Evolutionary conservation across 1,140 invertebrate species (phyloP).

Genomic region (Drosophila nasuta): DNA sequence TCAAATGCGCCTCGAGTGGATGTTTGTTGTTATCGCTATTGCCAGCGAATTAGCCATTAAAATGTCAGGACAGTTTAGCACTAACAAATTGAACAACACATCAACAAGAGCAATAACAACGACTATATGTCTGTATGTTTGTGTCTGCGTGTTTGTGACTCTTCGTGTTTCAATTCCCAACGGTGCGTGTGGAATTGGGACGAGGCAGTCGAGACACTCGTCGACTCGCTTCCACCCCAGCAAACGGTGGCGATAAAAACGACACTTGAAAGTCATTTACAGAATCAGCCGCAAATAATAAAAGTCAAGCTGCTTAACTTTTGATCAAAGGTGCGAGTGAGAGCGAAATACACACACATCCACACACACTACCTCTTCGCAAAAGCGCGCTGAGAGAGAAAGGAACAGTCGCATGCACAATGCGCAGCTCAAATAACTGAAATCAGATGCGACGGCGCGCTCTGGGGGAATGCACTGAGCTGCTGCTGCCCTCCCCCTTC

Average conservation of each 20-base stretch:
- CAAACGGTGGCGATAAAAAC: conserved; percentile 56
- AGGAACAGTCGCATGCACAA: conserved; percentile 18
- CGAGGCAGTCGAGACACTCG: neutral
- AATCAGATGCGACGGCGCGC: conserved; percentile 71
- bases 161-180: conserved; percentile 30
- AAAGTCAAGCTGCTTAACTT: conserved; percentile 79
- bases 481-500: neutral
- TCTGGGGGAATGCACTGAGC: conserved; percentile 62
- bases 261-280: conserved; percentile 74
- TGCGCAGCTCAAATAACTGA: conserved; percentile 69
- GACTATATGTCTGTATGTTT: neutral
- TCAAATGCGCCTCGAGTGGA: conserved; percentile 39
- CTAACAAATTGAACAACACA: conserved; percentile 48
- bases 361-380: conserved; percentile 7
- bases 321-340: conserved; percentile 34
- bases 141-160: neutral
- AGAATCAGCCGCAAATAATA: conserved; percentile 80
- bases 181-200: conserved; percentile 24
- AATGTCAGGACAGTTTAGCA: conserved; percentile 55
- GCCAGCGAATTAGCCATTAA: conserved; percentile 51
- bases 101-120: conserved; percentile 31
- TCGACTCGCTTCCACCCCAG: conserved; percentile 34
- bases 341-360: conserved; percentile 10
- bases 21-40: conserved; percentile 34
- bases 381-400: neutral